Evolutionary conservation across 2,113 vertebrate species (phyloP), one percentile per base, ranked within the genome.

Genomic region (Catagonus wagneri): DNA sequence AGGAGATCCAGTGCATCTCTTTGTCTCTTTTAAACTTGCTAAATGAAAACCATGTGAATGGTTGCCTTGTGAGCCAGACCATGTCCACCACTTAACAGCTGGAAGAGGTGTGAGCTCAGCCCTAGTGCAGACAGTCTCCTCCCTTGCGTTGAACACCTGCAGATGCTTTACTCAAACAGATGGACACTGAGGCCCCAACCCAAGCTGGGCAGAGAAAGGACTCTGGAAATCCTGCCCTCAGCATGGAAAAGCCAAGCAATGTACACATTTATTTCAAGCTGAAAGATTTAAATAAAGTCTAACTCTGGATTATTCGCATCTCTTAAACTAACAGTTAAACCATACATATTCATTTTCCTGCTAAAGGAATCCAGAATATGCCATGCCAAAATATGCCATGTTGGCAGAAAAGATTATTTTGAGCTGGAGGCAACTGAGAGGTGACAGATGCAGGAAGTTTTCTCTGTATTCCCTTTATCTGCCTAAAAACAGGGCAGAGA

Each of bases 131-230:
- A 89, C 84, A 20, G 0, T 71, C 87, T 75, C 95, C 93, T 97
- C 72, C 84, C 6, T 98, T 78, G 84, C 85, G 94, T 78, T 92
- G 86, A 93, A 83, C 16, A 2, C 2, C 79, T 66, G 50, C 86
- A 96, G 90, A 94, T 75, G 75, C 68, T 75, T 97, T 93, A 52
- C 96, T 95, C 1, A 81, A 94, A 69, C 95, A 98, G 96, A 95
- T 78, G 88, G 95, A 96, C 36, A n/a, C 76, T 83, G 17, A 66
- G 69, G 84, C 66, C 89, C 97, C 94, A 94, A 80, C 69, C 11
- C 34, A 84, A 17, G 96, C 50, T 75, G 34, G 66, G 85, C 54
- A 86, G 44, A 74, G 14, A 56, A 36, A 76, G 25, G 7, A 61
- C 32, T 68, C 52, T 3, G 25, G 20, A 92, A 87, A 29, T 16